These are phyloP conservation scores for Psilopsiagon aymara DNA, from an alignment of 2,113 vertebrate genomes.

Conservation along the genomic window DNA sequence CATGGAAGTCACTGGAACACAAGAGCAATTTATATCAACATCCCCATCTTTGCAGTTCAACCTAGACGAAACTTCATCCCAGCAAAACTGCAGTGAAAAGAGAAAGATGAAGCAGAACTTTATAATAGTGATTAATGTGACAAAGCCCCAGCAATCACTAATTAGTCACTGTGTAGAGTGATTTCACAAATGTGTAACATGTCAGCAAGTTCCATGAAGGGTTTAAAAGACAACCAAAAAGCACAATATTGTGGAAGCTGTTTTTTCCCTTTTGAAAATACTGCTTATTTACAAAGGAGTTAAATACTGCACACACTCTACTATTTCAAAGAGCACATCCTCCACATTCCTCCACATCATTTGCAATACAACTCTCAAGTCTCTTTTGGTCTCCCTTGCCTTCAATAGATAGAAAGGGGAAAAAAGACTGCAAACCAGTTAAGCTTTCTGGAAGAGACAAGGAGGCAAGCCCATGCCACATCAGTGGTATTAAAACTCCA, in stretches of 20 bases:
- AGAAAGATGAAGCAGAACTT: not conserved
- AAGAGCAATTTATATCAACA: not conserved
- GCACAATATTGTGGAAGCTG: not conserved
- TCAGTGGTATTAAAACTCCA: conserved; percentile 16
- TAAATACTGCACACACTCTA: not conserved
- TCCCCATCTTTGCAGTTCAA: not conserved
- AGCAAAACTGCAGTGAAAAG: not conserved
- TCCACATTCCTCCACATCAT: not conserved
- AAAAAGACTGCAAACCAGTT: not conserved
- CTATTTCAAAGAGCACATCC: not conserved
- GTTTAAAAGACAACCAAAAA: not conserved
- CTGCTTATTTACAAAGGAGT: not conserved
- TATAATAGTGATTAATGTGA: not conserved
- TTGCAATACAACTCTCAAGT: not conserved
- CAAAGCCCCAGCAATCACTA: not conserved
- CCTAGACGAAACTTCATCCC: not conserved
- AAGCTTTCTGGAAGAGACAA: not conserved
- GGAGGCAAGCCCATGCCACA: not conserved
- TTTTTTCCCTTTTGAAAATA: not conserved
- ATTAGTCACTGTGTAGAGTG: not conserved
- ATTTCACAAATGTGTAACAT: not conserved
- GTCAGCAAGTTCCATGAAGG: not conserved
- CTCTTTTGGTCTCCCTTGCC: not conserved
- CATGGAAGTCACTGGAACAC: not conserved
- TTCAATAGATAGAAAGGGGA: not conserved